phyloP scores from a whole-genome alignment of 2,797 vertebrate species.

The Falco berigora region DNA sequence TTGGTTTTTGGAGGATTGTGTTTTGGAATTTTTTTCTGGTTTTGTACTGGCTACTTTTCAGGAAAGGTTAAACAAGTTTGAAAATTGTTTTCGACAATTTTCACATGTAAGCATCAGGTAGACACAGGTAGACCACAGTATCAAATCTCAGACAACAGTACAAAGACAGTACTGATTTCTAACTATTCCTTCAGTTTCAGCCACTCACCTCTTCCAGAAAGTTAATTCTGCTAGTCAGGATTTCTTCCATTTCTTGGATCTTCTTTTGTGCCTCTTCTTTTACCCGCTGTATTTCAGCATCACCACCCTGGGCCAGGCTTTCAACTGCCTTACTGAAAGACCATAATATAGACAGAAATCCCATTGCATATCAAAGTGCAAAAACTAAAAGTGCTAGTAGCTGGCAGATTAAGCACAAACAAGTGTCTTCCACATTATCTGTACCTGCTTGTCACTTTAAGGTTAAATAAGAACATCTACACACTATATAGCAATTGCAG shows the following conservation, averaged over 20 bases:
- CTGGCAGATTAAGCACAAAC: not conserved
- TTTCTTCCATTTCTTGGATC: conserved; percentile 76
- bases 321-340: conserved; percentile 87
- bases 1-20: not conserved
- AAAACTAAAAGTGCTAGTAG: not conserved
- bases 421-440: not conserved
- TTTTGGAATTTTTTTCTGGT: not conserved
- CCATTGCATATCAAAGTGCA: not conserved
- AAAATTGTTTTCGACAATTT: not conserved
- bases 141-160: not conserved
- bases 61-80: not conserved
- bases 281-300: conserved; percentile 78
- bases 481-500: not conserved
- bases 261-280: conserved; percentile 82
- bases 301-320: conserved; percentile 84
- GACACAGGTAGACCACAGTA: not conserved
- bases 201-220: conserved; percentile 81
- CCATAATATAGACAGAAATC: not conserved
- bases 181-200: not conserved
- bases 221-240: conserved; percentile 75
- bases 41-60: not conserved
- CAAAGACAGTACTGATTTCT: not conserved
- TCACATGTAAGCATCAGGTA: too few species aligned
- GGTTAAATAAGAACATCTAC: not conserved
- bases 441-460: not conserved